A percentile compares a stretch with the other conserved stretches of the same genome.
These are phyloP conservation scores for Lasioglossum marginatum DNA, from an alignment of 2,888 invertebrate species.

Conservation along the genomic window DNA sequence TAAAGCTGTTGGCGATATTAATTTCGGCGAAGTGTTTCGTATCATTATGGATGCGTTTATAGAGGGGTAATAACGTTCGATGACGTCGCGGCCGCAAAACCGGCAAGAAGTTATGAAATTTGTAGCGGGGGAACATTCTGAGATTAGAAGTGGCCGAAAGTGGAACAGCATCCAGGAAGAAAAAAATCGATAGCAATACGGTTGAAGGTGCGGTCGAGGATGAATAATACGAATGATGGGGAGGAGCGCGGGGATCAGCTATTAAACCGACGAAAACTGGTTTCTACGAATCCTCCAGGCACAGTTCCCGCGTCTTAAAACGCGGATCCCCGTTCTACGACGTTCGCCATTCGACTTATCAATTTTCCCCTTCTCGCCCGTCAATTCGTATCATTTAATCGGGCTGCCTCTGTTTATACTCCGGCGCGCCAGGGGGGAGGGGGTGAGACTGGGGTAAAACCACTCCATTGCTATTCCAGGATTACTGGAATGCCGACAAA, in stretches of 20 bases:
- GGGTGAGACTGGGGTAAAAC: constrained; percentile 33
- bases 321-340: constrained; percentile 24
- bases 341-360: constrained; percentile 60
- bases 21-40: constrained; percentile 48
- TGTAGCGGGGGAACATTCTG: background rate
- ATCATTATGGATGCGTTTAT: constrained; percentile 48
- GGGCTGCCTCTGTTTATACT: constrained; percentile 58
- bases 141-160: background rate
- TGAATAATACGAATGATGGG: background rate
- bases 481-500: constrained; percentile 71
- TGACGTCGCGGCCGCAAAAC: background rate
- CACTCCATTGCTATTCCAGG: constrained; percentile 68
- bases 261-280: background rate
- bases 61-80: constrained; percentile 33
- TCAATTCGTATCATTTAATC: constrained; percentile 66
- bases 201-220: background rate
- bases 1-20: constrained; percentile 55
- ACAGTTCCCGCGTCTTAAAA: background rate
- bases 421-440: background rate
- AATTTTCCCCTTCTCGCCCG: constrained; percentile 58
- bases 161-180: background rate
- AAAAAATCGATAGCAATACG: background rate
- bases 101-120: background rate
- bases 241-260: background rate
- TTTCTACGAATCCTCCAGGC: constrained; percentile 12